Evolutionary conservation across 2,113 vertebrate species (phyloP), one percentile per base, ranked within the genome.

Genomic region (Crotophaga sulcirostris): DNA sequence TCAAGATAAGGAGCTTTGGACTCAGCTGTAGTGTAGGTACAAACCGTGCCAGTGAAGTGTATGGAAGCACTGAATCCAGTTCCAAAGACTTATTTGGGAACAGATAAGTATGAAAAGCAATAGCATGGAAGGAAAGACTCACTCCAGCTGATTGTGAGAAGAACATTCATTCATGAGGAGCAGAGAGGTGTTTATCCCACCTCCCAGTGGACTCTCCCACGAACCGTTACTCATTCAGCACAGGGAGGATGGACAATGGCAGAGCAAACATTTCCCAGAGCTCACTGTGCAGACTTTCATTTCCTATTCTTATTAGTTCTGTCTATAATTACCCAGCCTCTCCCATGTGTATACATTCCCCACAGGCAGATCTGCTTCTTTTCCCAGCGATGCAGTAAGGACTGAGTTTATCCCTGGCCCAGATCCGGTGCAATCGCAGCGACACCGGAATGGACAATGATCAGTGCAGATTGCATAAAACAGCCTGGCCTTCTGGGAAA

Each of bases 401-500:
- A 77, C 85, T 88, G 52, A 38, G 90, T 95, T 94, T 84, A 89
- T 92, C 93, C 83, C 79, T 90, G 93, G 83, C 85, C 85, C 76
- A 93, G 75, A 90, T 86, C 85, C 16, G 47, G 64, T 11, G 82
- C 78, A 85, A 5, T 25, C 15, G 51, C 81, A 76, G 91, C 67
- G 93, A 77, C 88, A 59, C 47, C 84, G 79, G 85, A 75, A 78
- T 7, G 60, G 93, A 60, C 75, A 89, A 94, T 85, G 56, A 91
- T 64, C 21, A 62, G 62, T 11, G 19, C n/a, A 52, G 59, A 13
- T 72, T 93, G 87, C 70, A 20, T 55, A 74, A 80, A 6, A 38
- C 29, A 80, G 89, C 66, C 73, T n/a, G 58, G 83, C 33, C 84
- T 73, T 51, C 45, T 69, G 87, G 91, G 82, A 89, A 63, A 24